Conservation (phyloP, 2,888 invertebrate genomes). For the Salpingus planirostris region DNA sequence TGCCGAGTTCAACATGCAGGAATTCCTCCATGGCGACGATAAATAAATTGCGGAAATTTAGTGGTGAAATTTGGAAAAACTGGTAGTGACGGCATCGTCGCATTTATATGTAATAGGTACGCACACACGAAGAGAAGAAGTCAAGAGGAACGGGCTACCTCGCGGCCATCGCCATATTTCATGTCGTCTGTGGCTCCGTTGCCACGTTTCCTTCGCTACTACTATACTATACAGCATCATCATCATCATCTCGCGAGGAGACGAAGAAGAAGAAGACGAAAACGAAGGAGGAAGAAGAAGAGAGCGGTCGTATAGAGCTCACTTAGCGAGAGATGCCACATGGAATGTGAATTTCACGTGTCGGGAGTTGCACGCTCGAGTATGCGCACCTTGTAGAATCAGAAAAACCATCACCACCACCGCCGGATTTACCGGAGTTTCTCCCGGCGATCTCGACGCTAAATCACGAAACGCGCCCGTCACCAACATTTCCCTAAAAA, state of each 20-base stretch:
- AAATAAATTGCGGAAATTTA: no score
- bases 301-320: not conserved
- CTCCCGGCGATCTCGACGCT: conserved; percentile 9
- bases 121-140: conserved; percentile 22
- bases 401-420: no score
- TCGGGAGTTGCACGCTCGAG: conserved; percentile 20
- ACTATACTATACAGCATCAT: no score
- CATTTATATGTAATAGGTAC: not conserved
- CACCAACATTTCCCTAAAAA: conserved; percentile 21
- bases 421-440: no score
- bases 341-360: conserved; percentile 28
- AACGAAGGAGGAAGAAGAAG: no score
- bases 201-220: conserved; percentile 30
- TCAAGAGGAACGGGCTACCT: conserved; percentile 36
- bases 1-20: no score
- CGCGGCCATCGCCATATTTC: conserved; percentile 39
- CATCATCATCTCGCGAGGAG: no score
- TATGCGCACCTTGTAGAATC: no score
- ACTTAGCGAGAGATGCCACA: conserved; percentile 16
- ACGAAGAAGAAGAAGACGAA: not conserved
- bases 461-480: conserved; percentile 6
- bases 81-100: no score
- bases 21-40: no score
- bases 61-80: no score
- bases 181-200: conserved; percentile 36